phyloP scores from a whole-genome alignment of 92 coral and sea anemone genomes.

The Desmophyllum pertusum region DNA sequence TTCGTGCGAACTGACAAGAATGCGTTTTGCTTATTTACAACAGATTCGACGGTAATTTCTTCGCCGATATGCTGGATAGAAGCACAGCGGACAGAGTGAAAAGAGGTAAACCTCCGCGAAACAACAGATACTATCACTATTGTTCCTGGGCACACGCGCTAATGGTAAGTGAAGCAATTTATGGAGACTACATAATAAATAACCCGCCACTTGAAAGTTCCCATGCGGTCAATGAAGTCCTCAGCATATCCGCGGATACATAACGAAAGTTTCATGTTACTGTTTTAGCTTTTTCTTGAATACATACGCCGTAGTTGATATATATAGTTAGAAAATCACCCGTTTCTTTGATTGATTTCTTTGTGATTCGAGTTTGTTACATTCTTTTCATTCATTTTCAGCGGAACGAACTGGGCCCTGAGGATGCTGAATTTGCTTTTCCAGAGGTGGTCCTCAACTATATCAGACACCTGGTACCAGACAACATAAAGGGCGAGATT shows the following conservation, averaged over 20 bases:
- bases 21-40: not conserved
- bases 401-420: constrained; percentile 44
- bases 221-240: not conserved
- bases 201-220: not conserved
- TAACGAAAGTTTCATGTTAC: too few species aligned
- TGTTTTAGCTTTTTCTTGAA: not conserved
- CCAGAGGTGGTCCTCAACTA: constrained; percentile 35
- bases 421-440: constrained; percentile 29
- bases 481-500: constrained; percentile 60
- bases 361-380: too few species aligned
- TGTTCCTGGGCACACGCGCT: constrained; percentile 40
- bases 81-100: constrained; percentile 18
- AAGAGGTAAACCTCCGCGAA: constrained; percentile 44
- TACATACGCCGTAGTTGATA: not conserved
- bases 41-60: constrained; percentile 41
- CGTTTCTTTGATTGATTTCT: too few species aligned
- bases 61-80: constrained; percentile 20
- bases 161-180: constrained; percentile 17
- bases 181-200: too few species aligned
- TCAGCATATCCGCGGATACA: not conserved
- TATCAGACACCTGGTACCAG: constrained; percentile 45
- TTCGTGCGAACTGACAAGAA: too few species aligned
- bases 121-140: constrained; percentile 32
- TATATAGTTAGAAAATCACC: too few species aligned
- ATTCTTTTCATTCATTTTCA: not conserved